These are phyloP conservation scores for Eugnorisma glareosa DNA, from an alignment of 2,888 invertebrate species.

Conservation along the genomic window DNA sequence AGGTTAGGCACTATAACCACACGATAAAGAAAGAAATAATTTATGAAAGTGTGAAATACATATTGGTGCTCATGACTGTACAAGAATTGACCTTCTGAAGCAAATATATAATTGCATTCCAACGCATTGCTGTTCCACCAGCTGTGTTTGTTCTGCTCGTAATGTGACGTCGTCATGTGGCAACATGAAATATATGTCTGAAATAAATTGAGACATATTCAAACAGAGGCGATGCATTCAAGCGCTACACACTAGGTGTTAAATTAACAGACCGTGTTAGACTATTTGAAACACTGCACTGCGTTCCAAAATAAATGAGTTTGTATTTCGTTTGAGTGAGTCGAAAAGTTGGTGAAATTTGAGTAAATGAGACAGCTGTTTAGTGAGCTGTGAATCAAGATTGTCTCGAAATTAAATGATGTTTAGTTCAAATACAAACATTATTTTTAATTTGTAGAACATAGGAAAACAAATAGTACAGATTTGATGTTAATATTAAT, in stretches of 20 bases:
- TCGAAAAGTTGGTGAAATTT: background rate
- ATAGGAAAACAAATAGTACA: background rate
- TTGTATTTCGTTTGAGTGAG: background rate
- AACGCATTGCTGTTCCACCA: background rate
- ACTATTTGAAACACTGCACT: conserved; percentile 18
- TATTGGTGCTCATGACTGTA: too few species aligned
- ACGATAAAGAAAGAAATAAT: too few species aligned
- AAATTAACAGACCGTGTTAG: conserved; percentile 43
- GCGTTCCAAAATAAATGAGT: conserved; percentile 5
- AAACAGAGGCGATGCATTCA: conserved; percentile 24
- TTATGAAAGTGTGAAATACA: too few species aligned
- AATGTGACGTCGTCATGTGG: background rate
- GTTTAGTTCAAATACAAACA: background rate
- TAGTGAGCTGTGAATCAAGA: background rate
- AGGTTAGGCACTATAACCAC: too few species aligned
- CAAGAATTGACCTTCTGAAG: background rate
- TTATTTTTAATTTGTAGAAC: background rate
- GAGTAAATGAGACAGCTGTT: background rate
- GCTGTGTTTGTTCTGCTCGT: conserved; percentile 9
- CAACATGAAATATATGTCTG: conserved; percentile 8
- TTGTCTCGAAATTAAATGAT: background rate
- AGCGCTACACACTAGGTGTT: conserved; percentile 31
- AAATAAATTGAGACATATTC: conserved; percentile 48
- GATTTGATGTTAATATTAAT: background rate
- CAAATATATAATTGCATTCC: background rate